Evolutionary conservation across 2,888 invertebrate genomes (phyloP).

Genomic region (Clitarchus hookeri): DNA sequence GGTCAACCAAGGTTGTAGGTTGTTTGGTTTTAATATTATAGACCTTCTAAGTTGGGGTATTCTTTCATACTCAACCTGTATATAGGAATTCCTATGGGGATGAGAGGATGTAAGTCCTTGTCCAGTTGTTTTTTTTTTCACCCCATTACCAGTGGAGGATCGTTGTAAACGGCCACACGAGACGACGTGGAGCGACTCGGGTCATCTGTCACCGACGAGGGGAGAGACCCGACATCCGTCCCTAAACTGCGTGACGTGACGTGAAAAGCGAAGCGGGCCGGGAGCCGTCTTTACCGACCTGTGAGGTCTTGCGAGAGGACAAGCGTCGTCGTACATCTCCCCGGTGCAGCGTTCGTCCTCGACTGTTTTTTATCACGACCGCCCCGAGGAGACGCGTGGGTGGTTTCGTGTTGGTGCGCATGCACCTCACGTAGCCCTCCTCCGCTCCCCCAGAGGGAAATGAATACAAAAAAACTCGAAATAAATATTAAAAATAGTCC

Average conservation of each 20-base stretch:
- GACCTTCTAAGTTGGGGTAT: too few species aligned
- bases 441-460: neutral
- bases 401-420: neutral
- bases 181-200: neutral
- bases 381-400: neutral
- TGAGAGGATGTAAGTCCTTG: too few species aligned
- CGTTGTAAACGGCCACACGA: neutral
- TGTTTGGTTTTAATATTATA: too few species aligned
- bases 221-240: neutral
- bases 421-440: neutral
- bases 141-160: too few species aligned
- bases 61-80: too few species aligned
- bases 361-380: neutral
- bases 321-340: neutral
- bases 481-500: neutral
- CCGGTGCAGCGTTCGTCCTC: neutral
- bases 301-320: too few species aligned
- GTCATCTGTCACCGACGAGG: neutral
- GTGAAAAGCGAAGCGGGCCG: neutral
- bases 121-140: too few species aligned
- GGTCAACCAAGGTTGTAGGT: too few species aligned
- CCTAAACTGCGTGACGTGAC: conserved; percentile 5
- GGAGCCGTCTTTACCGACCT: neutral
- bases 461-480: neutral
- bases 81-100: too few species aligned